Percentiles rank a stretch among this genome's conserved stretches.
Conservation (phyloP, 1,140 invertebrate species). For the Drosophila ogumai region DNA sequence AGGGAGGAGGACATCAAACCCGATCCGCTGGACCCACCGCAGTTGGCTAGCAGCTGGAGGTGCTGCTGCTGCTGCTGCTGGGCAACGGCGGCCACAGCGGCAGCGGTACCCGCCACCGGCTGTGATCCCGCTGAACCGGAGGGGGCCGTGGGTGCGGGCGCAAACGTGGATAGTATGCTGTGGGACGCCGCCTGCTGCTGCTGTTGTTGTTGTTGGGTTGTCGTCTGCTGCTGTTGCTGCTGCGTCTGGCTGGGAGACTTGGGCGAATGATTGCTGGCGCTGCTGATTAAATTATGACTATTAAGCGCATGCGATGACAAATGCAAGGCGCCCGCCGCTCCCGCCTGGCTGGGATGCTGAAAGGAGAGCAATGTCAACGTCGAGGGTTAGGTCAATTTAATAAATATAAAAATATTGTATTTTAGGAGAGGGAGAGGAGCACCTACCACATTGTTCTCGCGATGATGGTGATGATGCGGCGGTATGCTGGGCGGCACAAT, state of each 20-base stretch:
- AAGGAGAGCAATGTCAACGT: slow-evolving; percentile 38
- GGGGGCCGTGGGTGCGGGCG: slow-evolving; percentile 57
- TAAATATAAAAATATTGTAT: neutral
- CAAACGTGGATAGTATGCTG: slow-evolving; percentile 68
- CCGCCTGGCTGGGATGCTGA: slow-evolving; percentile 67
- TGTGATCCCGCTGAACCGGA: slow-evolving; percentile 27
- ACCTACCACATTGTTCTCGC: slow-evolving; percentile 76
- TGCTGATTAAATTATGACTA: slow-evolving; percentile 84
- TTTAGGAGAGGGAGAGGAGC: neutral
- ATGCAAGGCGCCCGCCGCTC: slow-evolving; percentile 70
- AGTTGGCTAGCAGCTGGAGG: slow-evolving; percentile 74
- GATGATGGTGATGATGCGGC: slow-evolving; percentile 81
- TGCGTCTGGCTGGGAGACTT: slow-evolving; percentile 84
- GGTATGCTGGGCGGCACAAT: slow-evolving; percentile 83
- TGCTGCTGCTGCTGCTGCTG: slow-evolving; percentile 83
- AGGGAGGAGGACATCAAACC: slow-evolving; percentile 84
- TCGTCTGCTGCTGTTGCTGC: slow-evolving; percentile 63
- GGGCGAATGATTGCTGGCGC: slow-evolving; percentile 81
- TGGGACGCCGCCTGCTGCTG: slow-evolving; percentile 41
- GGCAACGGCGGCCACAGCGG: slow-evolving; percentile 78
- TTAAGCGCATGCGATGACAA: slow-evolving; percentile 84
- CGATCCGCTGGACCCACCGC: slow-evolving; percentile 53
- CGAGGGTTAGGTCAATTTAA: slow-evolving; percentile 10
- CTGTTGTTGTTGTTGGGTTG: slow-evolving; percentile 51
- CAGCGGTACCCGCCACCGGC: slow-evolving; percentile 57